Base-by-base conservation (phyloP, 2,888 invertebrate genomes). In the Prionchulus punctatus region DNA sequence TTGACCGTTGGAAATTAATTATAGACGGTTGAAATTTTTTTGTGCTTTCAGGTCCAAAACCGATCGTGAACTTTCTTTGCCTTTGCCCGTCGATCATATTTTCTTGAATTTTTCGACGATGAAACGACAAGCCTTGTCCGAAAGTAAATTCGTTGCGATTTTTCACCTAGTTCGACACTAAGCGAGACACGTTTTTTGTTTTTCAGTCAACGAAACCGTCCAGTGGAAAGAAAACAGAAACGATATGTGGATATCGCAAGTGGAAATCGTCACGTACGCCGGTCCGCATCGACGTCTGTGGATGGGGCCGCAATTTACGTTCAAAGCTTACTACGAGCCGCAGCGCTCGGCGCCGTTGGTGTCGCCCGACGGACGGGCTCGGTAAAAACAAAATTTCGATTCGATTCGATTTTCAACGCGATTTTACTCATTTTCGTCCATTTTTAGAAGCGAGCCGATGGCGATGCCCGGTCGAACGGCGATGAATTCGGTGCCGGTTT, bases 281-380 rank as follows among this genome's bases (percentile, higher is more conserved):
- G 94, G 92, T 23, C 96, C 96, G 7, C 91, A 91, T 72, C 81
- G 80, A 25, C 63, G 76, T 26, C 79, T 98, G 27, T 98, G 98
- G 96, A 94, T 96, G 91, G 96, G 96, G 12, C 98, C 98, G n/a
- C 96, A 98, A 76, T 96, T 96, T 73, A 84, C 86, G 30, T 96
- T 98, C 75, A 92, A 91, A 76, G 88, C 88, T 12, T 89, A 55
- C 53, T 25, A 55, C 47, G 55, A 56, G 4, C 25, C 48, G 18
- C 28, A 43, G 23, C 18, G 21, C 23, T 47, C 45, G 4, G 26
- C 50, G 3, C 23, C 25, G 4, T 42, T 36, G 36, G 36, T 36
- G 18, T 36, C 18, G 18, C 18, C 36, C 36, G 36, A 18, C 36
- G 36, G 12, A 18, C 36, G 36, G 27, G 7, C 21, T 21, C 4